Conservation (phyloP, 2,797 vertebrate species). For the Sebastes ruberrimus region DNA sequence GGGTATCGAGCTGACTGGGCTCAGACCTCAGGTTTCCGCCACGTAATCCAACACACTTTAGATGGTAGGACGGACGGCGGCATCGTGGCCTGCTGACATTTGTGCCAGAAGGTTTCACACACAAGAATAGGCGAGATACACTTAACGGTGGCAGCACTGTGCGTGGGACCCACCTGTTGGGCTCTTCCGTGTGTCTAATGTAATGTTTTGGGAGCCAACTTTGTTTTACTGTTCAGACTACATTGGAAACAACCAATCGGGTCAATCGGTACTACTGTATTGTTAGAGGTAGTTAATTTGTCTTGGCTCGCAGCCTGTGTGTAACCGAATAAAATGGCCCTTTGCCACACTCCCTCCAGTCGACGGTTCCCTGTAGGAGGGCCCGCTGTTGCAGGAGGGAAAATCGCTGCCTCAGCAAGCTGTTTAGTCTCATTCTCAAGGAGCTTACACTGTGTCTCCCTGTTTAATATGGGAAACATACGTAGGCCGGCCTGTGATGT, state of each 20-base stretch:
- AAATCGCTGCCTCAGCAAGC: constrained; percentile 69
- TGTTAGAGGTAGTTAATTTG: constrained; percentile 38
- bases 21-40: constrained; percentile 61
- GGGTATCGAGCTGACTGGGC: constrained; percentile 61
- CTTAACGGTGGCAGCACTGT: neutral
- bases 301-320: constrained; percentile 21
- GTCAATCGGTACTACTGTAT: neutral
- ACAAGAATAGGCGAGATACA: constrained; percentile 2
- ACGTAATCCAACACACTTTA: constrained; percentile 44
- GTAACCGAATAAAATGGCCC: constrained; percentile 52
- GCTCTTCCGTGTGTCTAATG: constrained; percentile 79
- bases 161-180: constrained; percentile 84
- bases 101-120: constrained; percentile 66
- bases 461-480: constrained; percentile 71
- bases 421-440: constrained; percentile 58
- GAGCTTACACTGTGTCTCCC: constrained; percentile 56
- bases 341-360: constrained; percentile 35
- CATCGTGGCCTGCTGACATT: constrained; percentile 44
- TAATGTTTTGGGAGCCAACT: constrained; percentile 61
- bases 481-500: constrained; percentile 69
- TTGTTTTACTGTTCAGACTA: neutral
- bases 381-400: constrained; percentile 17
- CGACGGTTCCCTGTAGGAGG: constrained; percentile 24
- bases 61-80: constrained; percentile 18
- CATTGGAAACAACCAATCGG: neutral